Evolutionary conservation across 92 coral and sea anemone genomes (phyloP).

Genomic region (Siderastrea radians): DNA sequence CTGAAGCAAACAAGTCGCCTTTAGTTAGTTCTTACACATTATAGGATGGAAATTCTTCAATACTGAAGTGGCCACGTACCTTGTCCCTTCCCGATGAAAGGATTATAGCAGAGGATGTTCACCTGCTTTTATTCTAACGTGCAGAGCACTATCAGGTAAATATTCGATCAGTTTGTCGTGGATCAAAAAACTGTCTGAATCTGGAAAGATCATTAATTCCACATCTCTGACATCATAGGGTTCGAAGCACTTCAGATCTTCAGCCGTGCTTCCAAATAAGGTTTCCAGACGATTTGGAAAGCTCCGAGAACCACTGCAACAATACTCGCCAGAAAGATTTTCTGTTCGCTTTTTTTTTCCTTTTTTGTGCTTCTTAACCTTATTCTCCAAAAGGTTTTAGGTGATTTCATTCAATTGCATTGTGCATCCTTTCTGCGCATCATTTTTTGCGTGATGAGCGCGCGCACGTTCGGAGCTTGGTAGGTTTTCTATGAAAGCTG

Average conservation of each 20-base stretch:
- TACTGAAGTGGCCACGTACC: conserved; percentile 65
- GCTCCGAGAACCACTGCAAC: no score
- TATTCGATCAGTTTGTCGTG: conserved; percentile 56
- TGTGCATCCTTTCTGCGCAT: no score
- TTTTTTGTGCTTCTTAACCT: no score
- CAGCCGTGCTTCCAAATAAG: conserved; percentile 67
- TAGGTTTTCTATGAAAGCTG: no score
- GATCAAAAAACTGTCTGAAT: conserved; percentile 47
- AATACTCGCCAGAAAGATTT: no score
- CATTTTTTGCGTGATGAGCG: no score
- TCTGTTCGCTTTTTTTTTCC: no score
- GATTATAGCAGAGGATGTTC: conserved; percentile 60
- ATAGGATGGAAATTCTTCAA: conserved; percentile 58
- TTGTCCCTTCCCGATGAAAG: conserved; percentile 50
- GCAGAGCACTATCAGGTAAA: conserved; percentile 21
- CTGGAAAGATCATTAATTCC: conserved; percentile 63
- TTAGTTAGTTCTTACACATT: conserved; percentile 48
- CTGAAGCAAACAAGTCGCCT: neutral
- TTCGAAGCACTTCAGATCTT: conserved; percentile 45
- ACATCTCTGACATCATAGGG: conserved; percentile 61
- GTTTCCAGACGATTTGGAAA: neutral
- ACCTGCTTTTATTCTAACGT: conserved; percentile 66
- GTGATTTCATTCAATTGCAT: no score
- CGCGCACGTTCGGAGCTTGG: no score
- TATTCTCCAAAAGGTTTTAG: no score